Evolutionary conservation across 2,113 vertebrate species (phyloP).

Genomic region (Siniperca chuatsi): DNA sequence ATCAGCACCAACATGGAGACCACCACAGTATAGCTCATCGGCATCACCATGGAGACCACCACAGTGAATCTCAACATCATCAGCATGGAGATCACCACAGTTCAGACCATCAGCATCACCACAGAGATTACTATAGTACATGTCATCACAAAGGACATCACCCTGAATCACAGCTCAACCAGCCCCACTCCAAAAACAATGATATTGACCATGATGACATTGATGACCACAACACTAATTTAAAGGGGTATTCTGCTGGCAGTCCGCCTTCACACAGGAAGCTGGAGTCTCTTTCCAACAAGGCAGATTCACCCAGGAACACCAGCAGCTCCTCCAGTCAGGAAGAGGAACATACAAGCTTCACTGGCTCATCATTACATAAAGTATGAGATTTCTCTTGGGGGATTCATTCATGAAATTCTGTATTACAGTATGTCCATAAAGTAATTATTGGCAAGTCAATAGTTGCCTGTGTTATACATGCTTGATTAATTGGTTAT

Average conservation of each 20-base stretch:
- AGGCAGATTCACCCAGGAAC: conserved; percentile 54
- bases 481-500: conserved; percentile 53
- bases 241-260: conserved; percentile 26
- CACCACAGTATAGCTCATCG: not conserved
- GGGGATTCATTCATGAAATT: not conserved
- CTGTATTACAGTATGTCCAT: not conserved
- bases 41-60: conserved; percentile 16
- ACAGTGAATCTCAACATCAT: not conserved
- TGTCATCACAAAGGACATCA: not conserved
- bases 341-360: conserved; percentile 72
- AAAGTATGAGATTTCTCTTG: conserved; percentile 66
- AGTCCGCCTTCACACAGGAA: conserved; percentile 30
- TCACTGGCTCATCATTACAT: conserved; percentile 48
- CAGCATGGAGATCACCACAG: conserved; percentile 18
- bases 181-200: conserved; percentile 22
- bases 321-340: conserved; percentile 59
- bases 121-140: not conserved
- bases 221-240: conserved; percentile 25
- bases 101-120: not conserved
- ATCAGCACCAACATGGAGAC: conserved; percentile 12
- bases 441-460: conserved; percentile 23
- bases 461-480: conserved; percentile 26
- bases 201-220: conserved; percentile 15
- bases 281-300: conserved; percentile 51
- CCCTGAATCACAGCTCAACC: conserved; percentile 4